Evolutionary conservation across 2,797 vertebrate genomes (phyloP).

Genomic region (Sebastes itinus): DNA sequence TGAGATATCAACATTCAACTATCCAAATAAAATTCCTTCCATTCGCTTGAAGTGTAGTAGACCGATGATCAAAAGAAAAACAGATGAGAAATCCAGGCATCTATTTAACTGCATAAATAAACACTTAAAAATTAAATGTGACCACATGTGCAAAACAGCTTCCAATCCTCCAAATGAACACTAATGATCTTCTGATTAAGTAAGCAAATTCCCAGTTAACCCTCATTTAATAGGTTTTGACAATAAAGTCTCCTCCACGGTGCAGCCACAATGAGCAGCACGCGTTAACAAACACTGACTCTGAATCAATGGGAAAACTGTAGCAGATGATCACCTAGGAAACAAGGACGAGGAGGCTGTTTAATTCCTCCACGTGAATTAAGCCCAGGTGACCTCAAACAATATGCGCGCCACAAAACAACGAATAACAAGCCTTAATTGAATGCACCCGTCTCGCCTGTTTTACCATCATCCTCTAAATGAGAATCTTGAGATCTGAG

Average conservation of each 20-base stretch:
- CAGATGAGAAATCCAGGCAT: background rate
- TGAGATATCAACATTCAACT: background rate
- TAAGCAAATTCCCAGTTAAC: conserved; percentile 19
- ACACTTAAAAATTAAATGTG: background rate
- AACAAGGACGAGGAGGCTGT: conserved; percentile 65
- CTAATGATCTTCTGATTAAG: conserved; percentile 29
- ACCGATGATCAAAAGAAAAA: background rate
- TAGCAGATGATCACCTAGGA: conserved; percentile 66
- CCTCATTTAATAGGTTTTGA: conserved; percentile 32
- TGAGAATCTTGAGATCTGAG: conserved; percentile 38
- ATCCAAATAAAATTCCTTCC: background rate
- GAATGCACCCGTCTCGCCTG: conserved; percentile 18
- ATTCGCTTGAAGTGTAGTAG: background rate
- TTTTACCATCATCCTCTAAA: conserved; percentile 41
- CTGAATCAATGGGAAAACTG: conserved; percentile 45
- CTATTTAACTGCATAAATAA: background rate
- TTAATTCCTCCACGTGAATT: conserved; percentile 55
- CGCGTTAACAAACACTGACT: conserved; percentile 43
- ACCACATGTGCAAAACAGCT: background rate
- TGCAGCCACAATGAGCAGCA: conserved; percentile 21
- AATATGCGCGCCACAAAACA: conserved; percentile 15
- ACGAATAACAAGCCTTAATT: conserved; percentile 48
- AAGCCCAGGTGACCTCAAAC: conserved; percentile 62
- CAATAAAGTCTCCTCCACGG: conserved; percentile 28
- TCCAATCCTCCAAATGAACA: conserved; percentile 30